phyloP scores from a whole-genome alignment of 2,888 invertebrate genomes.

The Escarpia spicata region DNA sequence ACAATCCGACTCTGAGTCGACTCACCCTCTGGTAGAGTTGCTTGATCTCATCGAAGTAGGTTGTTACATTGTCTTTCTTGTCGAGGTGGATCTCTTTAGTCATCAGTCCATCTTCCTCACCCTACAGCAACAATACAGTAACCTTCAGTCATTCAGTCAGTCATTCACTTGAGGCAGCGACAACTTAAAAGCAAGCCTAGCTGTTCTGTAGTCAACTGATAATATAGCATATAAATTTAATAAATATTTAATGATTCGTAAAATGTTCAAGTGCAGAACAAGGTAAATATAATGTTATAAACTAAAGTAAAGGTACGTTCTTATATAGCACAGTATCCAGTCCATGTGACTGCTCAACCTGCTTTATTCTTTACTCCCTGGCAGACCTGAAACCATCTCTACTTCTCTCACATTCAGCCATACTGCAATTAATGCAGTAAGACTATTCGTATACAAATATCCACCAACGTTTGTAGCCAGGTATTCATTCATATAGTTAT shows the following conservation, averaged over 20 bases:
- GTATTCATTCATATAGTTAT: no score
- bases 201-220: background rate
- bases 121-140: constrained; percentile 47
- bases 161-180: background rate
- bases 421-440: no score
- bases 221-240: background rate
- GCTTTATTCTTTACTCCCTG: no score
- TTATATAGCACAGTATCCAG: no score
- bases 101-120: constrained; percentile 64
- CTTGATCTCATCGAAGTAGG: constrained; percentile 88
- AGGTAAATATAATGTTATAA: no score
- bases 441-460: no score
- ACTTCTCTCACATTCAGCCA: no score
- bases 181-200: background rate
- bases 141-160: background rate
- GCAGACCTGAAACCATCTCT: no score
- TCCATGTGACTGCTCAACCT: no score
- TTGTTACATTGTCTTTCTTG: constrained; percentile 48
- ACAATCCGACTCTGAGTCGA: constrained; percentile 28
- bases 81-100: constrained; percentile 59
- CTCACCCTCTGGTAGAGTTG: constrained; percentile 81
- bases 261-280: background rate
- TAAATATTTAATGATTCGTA: background rate
- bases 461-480: no score
- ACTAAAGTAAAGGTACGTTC: no score